These are phyloP conservation scores for Sebastiscus albofasciatus DNA, from an alignment of 2,797 vertebrate genomes.

Conservation along the genomic window DNA sequence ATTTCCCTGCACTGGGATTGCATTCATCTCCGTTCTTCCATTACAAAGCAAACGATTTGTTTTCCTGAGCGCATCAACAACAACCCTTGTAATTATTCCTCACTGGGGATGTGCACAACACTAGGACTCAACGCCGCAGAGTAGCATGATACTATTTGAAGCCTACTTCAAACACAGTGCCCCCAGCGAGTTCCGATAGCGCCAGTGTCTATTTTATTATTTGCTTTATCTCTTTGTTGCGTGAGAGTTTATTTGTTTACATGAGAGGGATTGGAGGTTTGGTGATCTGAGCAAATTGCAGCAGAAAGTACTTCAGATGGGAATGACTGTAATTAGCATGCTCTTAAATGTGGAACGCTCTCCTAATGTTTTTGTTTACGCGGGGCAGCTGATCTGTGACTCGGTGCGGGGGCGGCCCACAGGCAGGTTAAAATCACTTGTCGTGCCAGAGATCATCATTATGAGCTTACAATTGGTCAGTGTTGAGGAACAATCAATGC, in stretches of 20 bases:
- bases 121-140: conserved; percentile 60
- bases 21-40: conserved; percentile 49
- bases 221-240: conserved; percentile 84
- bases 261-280: conserved; percentile 85
- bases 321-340: conserved; percentile 87
- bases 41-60: conserved; percentile 69
- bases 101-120: conserved; percentile 62
- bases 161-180: conserved; percentile 80
- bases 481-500: conserved; percentile 81
- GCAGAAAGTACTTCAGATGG: conserved; percentile 86
- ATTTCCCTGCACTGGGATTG: conserved; percentile 21
- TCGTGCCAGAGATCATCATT: conserved; percentile 86
- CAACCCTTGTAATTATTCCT: conserved; percentile 72
- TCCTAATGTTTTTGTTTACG: conserved; percentile 87
- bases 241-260: conserved; percentile 85
- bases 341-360: conserved; percentile 85
- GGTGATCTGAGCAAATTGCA: conserved; percentile 86
- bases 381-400: conserved; percentile 83
- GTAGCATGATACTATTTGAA: conserved; percentile 83
- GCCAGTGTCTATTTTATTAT: conserved; percentile 78
- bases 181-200: conserved; percentile 77
- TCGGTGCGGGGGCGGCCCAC: conserved; percentile 80
- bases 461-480: conserved; percentile 88
- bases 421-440: conserved; percentile 88
- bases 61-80: conserved; percentile 68